Evolutionary conservation across 2,113 vertebrate species (phyloP).

Genomic region (Callocephalon fimbriatum): DNA sequence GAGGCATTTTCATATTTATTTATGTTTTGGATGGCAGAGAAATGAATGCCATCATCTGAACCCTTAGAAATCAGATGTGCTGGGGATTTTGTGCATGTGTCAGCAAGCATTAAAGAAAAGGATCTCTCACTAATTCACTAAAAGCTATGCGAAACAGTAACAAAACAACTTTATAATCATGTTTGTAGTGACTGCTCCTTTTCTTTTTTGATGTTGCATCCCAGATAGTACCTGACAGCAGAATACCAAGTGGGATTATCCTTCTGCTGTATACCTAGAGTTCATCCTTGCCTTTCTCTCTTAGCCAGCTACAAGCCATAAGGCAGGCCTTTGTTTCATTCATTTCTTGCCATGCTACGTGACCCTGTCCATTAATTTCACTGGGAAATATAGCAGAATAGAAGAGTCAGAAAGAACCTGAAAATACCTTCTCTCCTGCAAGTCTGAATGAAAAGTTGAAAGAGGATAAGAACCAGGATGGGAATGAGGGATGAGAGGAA

Average conservation of each 20-base stretch:
- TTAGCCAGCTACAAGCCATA: background rate
- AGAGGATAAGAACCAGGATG: background rate
- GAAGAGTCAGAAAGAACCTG: background rate
- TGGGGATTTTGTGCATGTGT: background rate
- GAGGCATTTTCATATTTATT: constrained; percentile 43
- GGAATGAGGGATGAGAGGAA: background rate
- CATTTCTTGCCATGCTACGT: background rate
- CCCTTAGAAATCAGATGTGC: background rate
- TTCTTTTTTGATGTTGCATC: constrained; percentile 14
- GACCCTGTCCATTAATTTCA: background rate
- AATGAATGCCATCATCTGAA: background rate
- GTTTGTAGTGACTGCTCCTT: background rate
- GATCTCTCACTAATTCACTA: constrained; percentile 14
- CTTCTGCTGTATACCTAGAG: background rate
- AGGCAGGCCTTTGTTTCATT: background rate
- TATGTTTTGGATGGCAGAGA: constrained; percentile 36
- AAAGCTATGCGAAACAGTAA: background rate
- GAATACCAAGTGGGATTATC: background rate
- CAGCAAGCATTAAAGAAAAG: constrained; percentile 20
- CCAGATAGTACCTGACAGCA: background rate
- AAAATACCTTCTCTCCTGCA: background rate
- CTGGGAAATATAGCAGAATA: background rate
- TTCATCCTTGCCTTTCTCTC: background rate
- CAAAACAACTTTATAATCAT: constrained; percentile 1
- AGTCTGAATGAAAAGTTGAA: background rate